phyloP scores from a whole-genome alignment of 2,797 vertebrate genomes.

The Semaprochilodus insignis region DNA sequence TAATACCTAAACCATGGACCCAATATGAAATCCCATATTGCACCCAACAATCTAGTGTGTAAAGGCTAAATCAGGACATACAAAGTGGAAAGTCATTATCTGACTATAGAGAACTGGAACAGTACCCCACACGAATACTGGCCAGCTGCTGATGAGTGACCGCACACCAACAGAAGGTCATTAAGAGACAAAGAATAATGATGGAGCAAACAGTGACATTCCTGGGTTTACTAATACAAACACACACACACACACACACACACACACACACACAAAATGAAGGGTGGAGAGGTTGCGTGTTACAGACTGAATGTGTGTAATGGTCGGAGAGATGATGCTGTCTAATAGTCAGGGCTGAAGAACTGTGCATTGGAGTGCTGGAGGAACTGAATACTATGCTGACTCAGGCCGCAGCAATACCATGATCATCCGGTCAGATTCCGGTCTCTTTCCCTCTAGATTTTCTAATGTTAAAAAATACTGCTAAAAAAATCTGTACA shows the following conservation, averaged over 20 bases:
- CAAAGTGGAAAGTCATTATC: neutral
- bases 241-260: too few species aligned
- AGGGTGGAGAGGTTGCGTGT: neutral
- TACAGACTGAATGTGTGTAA: neutral
- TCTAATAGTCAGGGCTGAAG: neutral
- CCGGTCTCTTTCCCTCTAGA: too few species aligned
- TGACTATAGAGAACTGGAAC: neutral
- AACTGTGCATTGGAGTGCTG: neutral
- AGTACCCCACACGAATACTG: neutral
- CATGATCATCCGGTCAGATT: too few species aligned
- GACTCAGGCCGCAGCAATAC: neutral
- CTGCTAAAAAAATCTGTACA: too few species aligned
- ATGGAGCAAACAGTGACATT: slow-evolving; percentile 1
- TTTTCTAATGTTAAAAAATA: too few species aligned
- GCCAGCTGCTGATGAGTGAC: neutral
- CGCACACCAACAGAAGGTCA: neutral
- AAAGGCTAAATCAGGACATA: neutral
- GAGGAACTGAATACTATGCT: slow-evolving; percentile 2
- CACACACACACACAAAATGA: neutral
- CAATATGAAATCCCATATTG: neutral
- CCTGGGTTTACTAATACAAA: neutral
- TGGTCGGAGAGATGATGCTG: too few species aligned
- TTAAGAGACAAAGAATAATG: neutral
- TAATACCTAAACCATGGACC: neutral
- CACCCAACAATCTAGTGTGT: neutral